A percentile compares a stretch with the other conserved stretches of the same genome.
These are phyloP conservation scores for Opisthocomus hoazin DNA, from an alignment of 2,113 vertebrate genomes.

Conservation along the genomic window DNA sequence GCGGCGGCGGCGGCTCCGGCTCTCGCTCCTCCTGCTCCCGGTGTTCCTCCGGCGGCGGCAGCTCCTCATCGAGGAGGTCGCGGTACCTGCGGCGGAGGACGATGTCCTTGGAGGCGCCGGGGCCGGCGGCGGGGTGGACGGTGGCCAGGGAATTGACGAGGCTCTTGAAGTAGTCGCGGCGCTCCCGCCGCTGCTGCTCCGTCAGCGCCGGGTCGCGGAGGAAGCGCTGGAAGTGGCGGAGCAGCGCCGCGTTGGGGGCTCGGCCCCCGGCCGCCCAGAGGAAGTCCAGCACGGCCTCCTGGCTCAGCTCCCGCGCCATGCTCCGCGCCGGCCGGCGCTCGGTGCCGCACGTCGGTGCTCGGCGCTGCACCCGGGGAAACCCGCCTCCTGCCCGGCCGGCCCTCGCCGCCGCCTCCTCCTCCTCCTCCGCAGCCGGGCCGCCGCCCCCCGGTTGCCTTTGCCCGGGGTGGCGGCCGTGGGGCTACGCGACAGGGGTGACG, in stretches of 20 bases:
- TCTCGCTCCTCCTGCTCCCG: not conserved
- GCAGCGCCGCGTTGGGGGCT: constrained; percentile 81
- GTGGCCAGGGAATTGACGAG: constrained; percentile 90
- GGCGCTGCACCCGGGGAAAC: not conserved
- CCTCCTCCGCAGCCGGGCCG: not conserved
- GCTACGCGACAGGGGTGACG: not conserved
- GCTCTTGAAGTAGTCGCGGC: constrained; percentile 87
- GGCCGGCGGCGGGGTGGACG: constrained; percentile 74
- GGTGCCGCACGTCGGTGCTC: not conserved
- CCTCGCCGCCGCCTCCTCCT: not conserved
- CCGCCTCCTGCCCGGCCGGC: constrained; percentile 8
- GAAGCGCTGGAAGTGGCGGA: constrained; percentile 80
- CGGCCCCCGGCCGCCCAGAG: constrained; percentile 77
- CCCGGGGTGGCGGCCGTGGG: not conserved
- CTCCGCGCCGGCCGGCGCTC: not conserved
- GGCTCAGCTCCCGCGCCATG: constrained; percentile 86
- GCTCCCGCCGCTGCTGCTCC: constrained; percentile 66
- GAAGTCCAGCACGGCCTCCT: constrained; percentile 84
- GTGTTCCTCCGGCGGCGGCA: not conserved
- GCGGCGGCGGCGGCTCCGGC: not conserved
- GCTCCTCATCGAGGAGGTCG: constrained; percentile 70
- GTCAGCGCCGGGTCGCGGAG: constrained; percentile 75
- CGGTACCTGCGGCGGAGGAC: constrained; percentile 78
- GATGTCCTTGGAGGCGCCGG: constrained; percentile 75
- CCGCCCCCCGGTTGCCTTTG: not conserved